Evolutionary conservation across 2,797 vertebrate genomes (phyloP).

Genomic region (Sebastes trivittatus): DNA sequence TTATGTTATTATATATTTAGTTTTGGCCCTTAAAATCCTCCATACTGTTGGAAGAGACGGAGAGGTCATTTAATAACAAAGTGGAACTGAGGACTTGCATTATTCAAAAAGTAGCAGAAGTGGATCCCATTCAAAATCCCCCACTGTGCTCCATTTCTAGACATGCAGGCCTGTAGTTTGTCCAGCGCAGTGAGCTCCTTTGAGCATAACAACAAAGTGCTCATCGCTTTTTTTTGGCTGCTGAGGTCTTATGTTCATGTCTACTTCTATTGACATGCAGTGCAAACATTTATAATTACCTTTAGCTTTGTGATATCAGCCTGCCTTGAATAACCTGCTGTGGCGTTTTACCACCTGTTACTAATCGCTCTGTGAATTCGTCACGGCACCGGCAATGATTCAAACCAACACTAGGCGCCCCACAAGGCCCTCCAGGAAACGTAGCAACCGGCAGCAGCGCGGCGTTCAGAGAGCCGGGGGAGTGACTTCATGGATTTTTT

Average conservation of each 20-base stretch:
- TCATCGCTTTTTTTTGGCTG: slow-evolving; percentile 24
- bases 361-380: slow-evolving; percentile 77
- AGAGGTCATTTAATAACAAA: slow-evolving; percentile 37
- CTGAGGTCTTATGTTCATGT: slow-evolving; percentile 49
- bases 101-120: slow-evolving; percentile 57
- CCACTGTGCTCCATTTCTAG: slow-evolving; percentile 55
- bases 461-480: slow-evolving; percentile 60
- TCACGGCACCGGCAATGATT: slow-evolving; percentile 74
- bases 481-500: slow-evolving; percentile 83
- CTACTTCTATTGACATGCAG: slow-evolving; percentile 56
- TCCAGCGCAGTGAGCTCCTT: slow-evolving; percentile 58
- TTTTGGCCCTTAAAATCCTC: background rate
- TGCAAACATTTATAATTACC: slow-evolving; percentile 68
- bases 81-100: slow-evolving; percentile 52
- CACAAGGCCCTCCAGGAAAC: slow-evolving; percentile 72
- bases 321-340: slow-evolving; percentile 63
- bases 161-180: slow-evolving; percentile 47
- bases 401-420: slow-evolving; percentile 69
- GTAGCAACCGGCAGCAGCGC: slow-evolving; percentile 53
- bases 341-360: slow-evolving; percentile 83
- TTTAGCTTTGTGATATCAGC: slow-evolving; percentile 66
- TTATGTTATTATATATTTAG: background rate
- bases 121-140: slow-evolving; percentile 53
- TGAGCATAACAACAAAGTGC: slow-evolving; percentile 60
- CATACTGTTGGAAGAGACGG: background rate